Percentiles rank a stretch among this genome's conserved stretches.
phyloP scores from a whole-genome alignment of 2,113 vertebrate genomes.

The Corapipo altera region DNA sequence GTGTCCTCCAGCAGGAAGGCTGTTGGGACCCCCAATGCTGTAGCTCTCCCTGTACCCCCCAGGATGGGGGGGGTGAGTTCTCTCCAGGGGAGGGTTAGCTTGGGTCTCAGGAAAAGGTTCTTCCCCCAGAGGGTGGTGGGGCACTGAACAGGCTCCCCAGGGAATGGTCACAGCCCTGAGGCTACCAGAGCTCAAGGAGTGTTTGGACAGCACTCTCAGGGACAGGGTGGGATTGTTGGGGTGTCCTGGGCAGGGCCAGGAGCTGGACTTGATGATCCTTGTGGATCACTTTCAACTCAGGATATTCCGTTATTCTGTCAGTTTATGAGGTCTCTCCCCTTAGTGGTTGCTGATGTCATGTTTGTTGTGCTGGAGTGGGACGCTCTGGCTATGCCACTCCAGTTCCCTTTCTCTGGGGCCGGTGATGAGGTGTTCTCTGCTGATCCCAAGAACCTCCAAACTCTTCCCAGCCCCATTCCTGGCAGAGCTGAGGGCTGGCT shows the following conservation, averaged over 20 bases:
- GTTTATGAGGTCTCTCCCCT: accelerated
- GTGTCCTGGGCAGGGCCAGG: background rate
- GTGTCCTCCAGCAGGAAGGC: background rate
- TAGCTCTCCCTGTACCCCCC: accelerated
- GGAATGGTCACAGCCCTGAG: accelerated
- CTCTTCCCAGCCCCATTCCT: background rate
- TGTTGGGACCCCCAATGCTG: accelerated
- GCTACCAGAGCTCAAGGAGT: background rate
- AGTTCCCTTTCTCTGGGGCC: accelerated
- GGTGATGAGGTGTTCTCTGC: accelerated
- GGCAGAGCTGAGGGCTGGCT: background rate
- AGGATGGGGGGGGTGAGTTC: background rate
- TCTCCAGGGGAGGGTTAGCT: background rate
- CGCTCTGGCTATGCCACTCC: accelerated
- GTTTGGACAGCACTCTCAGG: accelerated
- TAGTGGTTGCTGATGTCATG: accelerated
- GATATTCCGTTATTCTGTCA: no score
- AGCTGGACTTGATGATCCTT: accelerated
- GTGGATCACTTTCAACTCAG: background rate
- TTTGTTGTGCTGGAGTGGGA: accelerated
- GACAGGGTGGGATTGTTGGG: background rate
- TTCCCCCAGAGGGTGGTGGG: background rate
- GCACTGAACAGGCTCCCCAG: background rate
- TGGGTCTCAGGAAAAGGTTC: background rate
- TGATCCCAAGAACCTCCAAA: accelerated